These are phyloP conservation scores for Eriosoma lanigerum DNA, from an alignment of 1,140 invertebrate species.

Conservation along the genomic window DNA sequence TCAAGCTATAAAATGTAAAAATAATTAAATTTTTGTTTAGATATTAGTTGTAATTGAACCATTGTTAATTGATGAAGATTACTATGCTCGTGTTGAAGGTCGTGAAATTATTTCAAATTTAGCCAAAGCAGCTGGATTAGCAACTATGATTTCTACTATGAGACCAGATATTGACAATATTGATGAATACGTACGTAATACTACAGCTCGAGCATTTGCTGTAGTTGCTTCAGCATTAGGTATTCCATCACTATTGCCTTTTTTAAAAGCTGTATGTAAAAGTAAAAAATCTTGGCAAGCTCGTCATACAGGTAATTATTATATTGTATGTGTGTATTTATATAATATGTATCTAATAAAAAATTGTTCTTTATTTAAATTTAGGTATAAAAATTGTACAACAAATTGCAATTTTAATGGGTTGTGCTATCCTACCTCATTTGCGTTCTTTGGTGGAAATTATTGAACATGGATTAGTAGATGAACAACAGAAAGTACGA, in stretches of 20 bases:
- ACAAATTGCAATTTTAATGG: conserved; percentile 99
- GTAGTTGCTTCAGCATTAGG: conserved; percentile 98
- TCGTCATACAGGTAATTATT: conserved; percentile 77
- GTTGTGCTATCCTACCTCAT: conserved; percentile 98
- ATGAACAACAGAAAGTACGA: conserved; percentile 86
- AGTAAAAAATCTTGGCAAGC: conserved; percentile 99
- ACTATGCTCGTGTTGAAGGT: conserved; percentile 98
- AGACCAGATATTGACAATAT: conserved; percentile 99
- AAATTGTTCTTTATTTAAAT: conserved; percentile 25
- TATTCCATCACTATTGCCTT: conserved; percentile 96
- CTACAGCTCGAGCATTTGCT: conserved; percentile 97
- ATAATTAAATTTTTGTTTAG: conserved; percentile 57
- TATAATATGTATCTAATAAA: not conserved
- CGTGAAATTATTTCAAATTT: conserved; percentile 99
- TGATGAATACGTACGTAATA: conserved; percentile 99
- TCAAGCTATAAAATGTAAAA: not conserved
- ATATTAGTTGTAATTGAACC: conserved; percentile 99
- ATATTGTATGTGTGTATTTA: not conserved
- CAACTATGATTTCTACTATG: conserved; percentile 99
- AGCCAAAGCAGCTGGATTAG: conserved; percentile 98
- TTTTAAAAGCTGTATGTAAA: conserved; percentile 98
- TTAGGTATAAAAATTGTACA: conserved; percentile 98
- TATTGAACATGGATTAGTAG: conserved; percentile 93
- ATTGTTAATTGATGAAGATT: conserved; percentile 98
- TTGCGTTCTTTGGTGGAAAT: conserved; percentile 98